These are phyloP conservation scores for Sipha maydis DNA, from an alignment of 2,888 invertebrate species.

Conservation along the genomic window DNA sequence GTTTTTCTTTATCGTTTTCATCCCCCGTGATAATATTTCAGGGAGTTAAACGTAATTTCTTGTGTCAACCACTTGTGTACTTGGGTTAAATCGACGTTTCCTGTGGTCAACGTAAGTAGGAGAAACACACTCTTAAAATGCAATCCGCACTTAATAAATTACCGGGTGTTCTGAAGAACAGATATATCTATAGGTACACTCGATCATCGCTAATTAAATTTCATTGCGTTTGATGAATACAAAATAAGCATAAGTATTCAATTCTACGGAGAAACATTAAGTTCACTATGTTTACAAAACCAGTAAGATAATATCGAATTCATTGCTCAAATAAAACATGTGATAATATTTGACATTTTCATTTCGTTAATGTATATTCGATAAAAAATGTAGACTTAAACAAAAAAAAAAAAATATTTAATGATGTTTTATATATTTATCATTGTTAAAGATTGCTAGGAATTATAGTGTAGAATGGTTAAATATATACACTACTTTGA, in stretches of 20 bases:
- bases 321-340: neutral
- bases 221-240: neutral
- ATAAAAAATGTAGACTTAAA: neutral
- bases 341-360: neutral
- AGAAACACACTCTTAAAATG: neutral
- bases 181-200: neutral
- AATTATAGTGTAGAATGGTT: neutral
- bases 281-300: neutral
- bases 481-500: neutral
- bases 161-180: neutral
- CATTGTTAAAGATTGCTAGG: neutral
- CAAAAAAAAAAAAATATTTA: neutral
- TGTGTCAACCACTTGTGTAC: slow-evolving; percentile 23
- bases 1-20: slow-evolving; percentile 39
- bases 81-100: neutral
- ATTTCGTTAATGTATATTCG: neutral
- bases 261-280: neutral
- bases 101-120: neutral
- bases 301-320: neutral
- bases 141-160: neutral
- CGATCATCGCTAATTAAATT: neutral
- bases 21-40: slow-evolving; percentile 50
- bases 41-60: slow-evolving; percentile 57
- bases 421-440: neutral
- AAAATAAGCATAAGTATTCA: neutral